Evolutionary conservation across 2,113 vertebrate genomes (phyloP), one percentile per base, ranked within the genome.

Genomic region (Hucho hucho): DNA sequence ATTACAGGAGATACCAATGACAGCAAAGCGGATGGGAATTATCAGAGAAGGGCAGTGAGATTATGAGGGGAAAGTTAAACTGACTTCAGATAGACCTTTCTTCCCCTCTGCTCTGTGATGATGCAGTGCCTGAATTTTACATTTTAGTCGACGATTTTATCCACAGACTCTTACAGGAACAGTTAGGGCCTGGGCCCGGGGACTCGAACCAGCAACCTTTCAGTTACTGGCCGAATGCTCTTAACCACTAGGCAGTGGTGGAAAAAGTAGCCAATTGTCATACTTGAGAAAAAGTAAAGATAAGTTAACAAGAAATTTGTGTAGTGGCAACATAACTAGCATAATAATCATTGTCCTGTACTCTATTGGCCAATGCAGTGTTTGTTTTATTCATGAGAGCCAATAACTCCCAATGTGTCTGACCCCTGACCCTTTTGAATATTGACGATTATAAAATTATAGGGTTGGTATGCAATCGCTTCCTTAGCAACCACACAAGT

Each of bases 401-500:
- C 82, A 82, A 80, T 87, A 82, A 83, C 76, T 87, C 72, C 56
- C 64, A 69, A 69, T 76, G 66, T 79, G 75, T 72, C 81, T 83
- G 84, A 84, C 79, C 82, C 0, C 37, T 43, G 13, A 32, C 13
- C 49, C 72, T 75, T 65, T 75, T 82, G 84, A 88, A 84, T 86
- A 86, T 77, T 86, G 83, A 87, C 83, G 59, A 75, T 73, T 32
- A 4, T 53, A 64, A 73, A 84, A 81, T 83, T 73, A 85, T 75
- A 75, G 83, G 68, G 56, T 70, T 71, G 73, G 53, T 20, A 20
- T 16, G 53, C 73, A 71, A 61, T 80, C 70, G 25, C 80, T 79
- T 70, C 77, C 79, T 26, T 83, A 76, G 78, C 78, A 81, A 80
- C 75, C 64, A 78, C 78, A 80, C 80, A 84, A 56, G 18, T 56